These are phyloP conservation scores for Watsonalla cultraria DNA, from an alignment of 2,888 invertebrate species.

Conservation along the genomic window DNA sequence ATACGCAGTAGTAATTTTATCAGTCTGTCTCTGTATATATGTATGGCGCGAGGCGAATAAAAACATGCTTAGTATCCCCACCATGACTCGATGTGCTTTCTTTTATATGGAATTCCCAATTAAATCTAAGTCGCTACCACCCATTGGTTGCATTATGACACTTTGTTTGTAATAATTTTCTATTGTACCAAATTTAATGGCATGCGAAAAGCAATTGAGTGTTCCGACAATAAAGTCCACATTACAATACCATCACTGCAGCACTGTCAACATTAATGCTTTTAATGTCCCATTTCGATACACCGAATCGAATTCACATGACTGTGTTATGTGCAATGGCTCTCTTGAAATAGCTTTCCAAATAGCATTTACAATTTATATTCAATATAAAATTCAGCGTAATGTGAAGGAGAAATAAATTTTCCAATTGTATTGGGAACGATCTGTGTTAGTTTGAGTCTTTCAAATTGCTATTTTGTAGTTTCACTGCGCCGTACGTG, in stretches of 20 bases:
- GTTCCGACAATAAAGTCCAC: not conserved
- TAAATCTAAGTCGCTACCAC: no score
- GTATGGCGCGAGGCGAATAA: no score
- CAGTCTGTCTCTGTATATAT: no score
- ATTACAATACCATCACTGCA: not conserved
- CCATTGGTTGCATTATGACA: no score
- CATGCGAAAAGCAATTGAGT: not conserved
- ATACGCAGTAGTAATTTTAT: no score
- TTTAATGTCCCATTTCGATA: slow-evolving; percentile 14
- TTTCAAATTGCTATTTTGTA: not conserved
- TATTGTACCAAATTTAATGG: no score
- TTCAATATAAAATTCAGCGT: slow-evolving; percentile 35
- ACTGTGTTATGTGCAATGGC: slow-evolving; percentile 23
- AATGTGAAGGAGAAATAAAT: slow-evolving; percentile 22
- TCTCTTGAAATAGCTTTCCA: slow-evolving; percentile 19
- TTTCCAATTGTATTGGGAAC: slow-evolving; percentile 6
- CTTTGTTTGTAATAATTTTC: no score
- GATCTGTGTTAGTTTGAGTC: not conserved
- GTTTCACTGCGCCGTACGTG: no score
- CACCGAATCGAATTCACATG: slow-evolving; percentile 40
- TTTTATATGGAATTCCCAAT: no score
- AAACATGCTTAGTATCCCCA: no score
- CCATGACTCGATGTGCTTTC: no score
- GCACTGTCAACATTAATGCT: not conserved
- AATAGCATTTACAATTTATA: slow-evolving; percentile 29